Percentiles rank a stretch among this genome's conserved stretches.
Conservation (phyloP, 37 sponge, comb jelly and placozoan species). For the Bolinopsis microptera region DNA sequence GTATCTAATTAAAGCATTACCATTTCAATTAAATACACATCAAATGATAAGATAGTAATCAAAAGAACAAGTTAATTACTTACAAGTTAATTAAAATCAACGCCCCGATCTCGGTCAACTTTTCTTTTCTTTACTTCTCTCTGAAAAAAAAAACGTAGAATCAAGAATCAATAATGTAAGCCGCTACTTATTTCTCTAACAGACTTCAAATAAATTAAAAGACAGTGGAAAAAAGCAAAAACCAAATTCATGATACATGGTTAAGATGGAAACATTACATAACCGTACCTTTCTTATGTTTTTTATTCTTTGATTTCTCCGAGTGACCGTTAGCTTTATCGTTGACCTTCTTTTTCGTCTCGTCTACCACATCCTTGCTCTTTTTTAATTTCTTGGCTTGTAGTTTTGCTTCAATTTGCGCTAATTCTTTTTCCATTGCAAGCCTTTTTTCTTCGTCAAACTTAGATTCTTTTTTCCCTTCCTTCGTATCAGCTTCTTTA, state of each 20-base stretch:
- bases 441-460: constrained; percentile 7
- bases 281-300: constrained; percentile 9
- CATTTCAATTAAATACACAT: too few relatives aligned
- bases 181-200: neutral
- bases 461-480: neutral
- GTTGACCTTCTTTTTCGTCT: neutral
- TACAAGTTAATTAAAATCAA: neutral
- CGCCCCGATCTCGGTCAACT: neutral
- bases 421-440: constrained; percentile 40
- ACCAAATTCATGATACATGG: too few relatives aligned
- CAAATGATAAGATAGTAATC: too few relatives aligned
- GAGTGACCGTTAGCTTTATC: neutral
- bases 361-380: neutral
- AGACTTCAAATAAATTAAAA: too few relatives aligned
- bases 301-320: constrained; percentile 7
- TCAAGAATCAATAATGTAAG: neutral
- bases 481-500: neutral
- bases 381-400: constrained; percentile 2
- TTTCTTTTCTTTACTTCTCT: neutral
- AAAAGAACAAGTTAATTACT: too few relatives aligned
- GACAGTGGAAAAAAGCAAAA: too few relatives aligned
- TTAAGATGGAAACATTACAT: too few relatives aligned
- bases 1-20: too few relatives aligned
- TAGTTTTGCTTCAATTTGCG: constrained; percentile 41
- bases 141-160: neutral